Base-by-base conservation (phyloP, 2,113 vertebrate species). In the Tyto alba region DNA sequence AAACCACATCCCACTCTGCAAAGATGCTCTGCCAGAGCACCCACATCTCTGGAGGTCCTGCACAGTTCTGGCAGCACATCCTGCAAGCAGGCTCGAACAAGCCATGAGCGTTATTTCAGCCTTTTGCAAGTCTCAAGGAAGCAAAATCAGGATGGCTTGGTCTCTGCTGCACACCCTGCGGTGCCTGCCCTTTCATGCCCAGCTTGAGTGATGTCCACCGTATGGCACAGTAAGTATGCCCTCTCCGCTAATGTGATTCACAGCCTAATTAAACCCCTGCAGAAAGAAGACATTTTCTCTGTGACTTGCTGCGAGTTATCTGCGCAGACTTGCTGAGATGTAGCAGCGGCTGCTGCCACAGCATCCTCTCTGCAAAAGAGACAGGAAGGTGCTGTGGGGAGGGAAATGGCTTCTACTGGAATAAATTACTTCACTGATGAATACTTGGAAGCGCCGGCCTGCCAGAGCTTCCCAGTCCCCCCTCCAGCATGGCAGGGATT, bases 121-220 rank as follows among this genome's bases (percentile, higher is more conserved):
- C 16, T 48, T 48, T 56, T 17, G 11, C 23, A 56, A 56, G 21
- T 17, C 84, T 77, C 8, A 0, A 21, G 69, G 63, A 75, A 75
- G 50, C 27, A 34, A 52, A 75, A 38, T 60, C 66, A 52, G 79
- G 45, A 71, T 26, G 77, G 66, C 34, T 88, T 0, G 0, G 53
- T 62, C 59, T 47, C n/a, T 6, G 18, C 48, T 40, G n/a, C 72
- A n/a, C 56, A 21, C 22, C 41, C 85, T n/a, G 79, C 1, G 0
- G 57, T 50, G 83, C 78, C 89, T 93, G 91, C 60, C 87, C 84
- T 56, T 95, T 89, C 18, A 5, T 3, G 0, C 77, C 47, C 79
- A 90, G 85, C 83, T 66, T 85, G 90, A 93, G 77, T 43, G 90
- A 92, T 62, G 73, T 16, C 91, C 91, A 88, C 88, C 32, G 4